phyloP scores from a whole-genome alignment of 2,113 vertebrate species.

The Archocentrus centrarchus region DNA sequence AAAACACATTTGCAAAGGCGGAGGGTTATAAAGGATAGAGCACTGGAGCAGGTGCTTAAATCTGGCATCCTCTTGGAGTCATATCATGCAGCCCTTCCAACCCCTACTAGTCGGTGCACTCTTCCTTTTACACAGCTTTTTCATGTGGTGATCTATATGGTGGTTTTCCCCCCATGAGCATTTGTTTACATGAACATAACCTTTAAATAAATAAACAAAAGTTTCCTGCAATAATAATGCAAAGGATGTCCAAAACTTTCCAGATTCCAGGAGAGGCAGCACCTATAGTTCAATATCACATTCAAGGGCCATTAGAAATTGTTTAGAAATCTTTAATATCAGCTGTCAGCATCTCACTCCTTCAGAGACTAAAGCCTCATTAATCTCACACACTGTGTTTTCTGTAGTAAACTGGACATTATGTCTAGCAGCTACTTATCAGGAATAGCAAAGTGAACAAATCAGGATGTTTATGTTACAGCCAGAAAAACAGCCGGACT shows the following conservation, averaged over 20 bases:
- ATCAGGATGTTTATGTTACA: neutral
- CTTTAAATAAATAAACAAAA: neutral
- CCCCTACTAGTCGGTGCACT: neutral
- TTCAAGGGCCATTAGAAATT: neutral
- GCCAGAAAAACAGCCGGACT: neutral
- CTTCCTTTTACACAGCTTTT: constrained; percentile 9
- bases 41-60: constrained; percentile 46
- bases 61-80: constrained; percentile 28
- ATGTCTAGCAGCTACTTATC: neutral
- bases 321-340: neutral
- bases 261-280: neutral
- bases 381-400: neutral
- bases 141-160: neutral
- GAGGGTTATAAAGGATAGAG: constrained; percentile 23
- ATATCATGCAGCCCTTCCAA: constrained; percentile 10
- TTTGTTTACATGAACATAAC: neutral
- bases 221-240: neutral
- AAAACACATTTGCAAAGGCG: constrained; percentile 59
- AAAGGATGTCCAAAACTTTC: neutral
- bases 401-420: neutral
- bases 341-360: neutral
- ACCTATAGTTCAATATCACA: neutral
- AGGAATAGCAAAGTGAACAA: neutral
- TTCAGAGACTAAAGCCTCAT: neutral
- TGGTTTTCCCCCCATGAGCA: neutral